Conservation (phyloP, 2,888 invertebrate genomes). For the Phengaris arion region DNA sequence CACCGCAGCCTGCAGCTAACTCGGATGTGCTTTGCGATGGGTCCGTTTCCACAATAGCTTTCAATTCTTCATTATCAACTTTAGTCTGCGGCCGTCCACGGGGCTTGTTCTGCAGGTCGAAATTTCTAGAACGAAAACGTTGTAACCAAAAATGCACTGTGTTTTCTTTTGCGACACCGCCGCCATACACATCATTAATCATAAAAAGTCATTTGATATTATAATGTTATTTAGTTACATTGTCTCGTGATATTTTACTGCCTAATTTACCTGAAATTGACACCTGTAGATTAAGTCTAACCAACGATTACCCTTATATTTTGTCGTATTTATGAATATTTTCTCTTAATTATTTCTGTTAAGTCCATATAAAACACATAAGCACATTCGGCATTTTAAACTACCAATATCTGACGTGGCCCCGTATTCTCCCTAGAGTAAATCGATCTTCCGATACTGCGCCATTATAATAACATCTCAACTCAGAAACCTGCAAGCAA, state of each 20-base stretch:
- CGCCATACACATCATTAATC: too few species aligned
- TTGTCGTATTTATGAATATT: neutral
- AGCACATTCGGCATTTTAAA: slow-evolving; percentile 45
- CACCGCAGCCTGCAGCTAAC: too few species aligned
- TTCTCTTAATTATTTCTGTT: too few species aligned
- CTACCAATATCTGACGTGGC: slow-evolving; percentile 54
- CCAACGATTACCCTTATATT: neutral
- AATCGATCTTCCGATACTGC: slow-evolving; percentile 61
- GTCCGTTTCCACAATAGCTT: too few species aligned
- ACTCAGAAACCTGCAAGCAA: slow-evolving; percentile 43
- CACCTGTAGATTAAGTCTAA: neutral
- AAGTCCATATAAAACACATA: neutral
- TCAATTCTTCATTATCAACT: too few species aligned
- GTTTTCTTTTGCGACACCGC: too few species aligned
- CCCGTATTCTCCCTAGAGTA: slow-evolving; percentile 64
- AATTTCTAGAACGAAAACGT: too few species aligned
- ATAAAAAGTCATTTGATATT: neutral
- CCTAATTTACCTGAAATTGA: neutral
- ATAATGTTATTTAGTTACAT: neutral
- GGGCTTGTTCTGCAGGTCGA: too few species aligned
- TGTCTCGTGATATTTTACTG: neutral
- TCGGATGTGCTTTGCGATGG: too few species aligned
- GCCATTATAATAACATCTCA: slow-evolving; percentile 50
- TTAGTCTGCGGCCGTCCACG: too few species aligned
- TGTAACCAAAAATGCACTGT: too few species aligned